Base-by-base conservation (phyloP, 2,797 vertebrate genomes). In the Novumbra hubbsi region DNA sequence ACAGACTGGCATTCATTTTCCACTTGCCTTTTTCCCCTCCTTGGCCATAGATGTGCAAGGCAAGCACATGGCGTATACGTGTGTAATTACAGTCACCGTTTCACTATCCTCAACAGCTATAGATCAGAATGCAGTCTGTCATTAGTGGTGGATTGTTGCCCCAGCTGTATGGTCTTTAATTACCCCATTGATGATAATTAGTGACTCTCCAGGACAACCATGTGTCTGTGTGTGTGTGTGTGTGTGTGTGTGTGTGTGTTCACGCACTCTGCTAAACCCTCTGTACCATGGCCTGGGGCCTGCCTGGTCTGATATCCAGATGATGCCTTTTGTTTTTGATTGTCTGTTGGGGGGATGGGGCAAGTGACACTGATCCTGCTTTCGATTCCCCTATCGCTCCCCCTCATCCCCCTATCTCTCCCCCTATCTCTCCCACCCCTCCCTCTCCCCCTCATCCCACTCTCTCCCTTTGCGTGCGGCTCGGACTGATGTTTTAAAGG, bases 401-500 rank as follows among this genome's bases (percentile, higher is more conserved):
- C 76, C 74, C 80, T 81, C 76, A 74, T 50, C 78, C 69, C 63
- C 76, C 50, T 55, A 19, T 55, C n/a, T 55, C 52, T 50, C 78
- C 69, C 63, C 76, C 50, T 55, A 19, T 55, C n/a, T 55, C 52
- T 55, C 52, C 1, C 52, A n/a, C 52, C 50, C n/a, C 52, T 52
- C 50, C 32, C 32, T 38, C 34, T 38, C 8, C 32, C 32, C 5
- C 32, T 34, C 32, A 34, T 5, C 32, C 32, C 32, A 2, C 32
- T 5, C 32, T 32, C 75, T 60, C 81, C 69, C 80, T 24, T 21
- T 71, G 34, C 77, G 77, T 86, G 77, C 85, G 86, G 84, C 86
- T 84, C 87, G 85, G 87, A 87, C 83, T 86, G 82, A 85, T 84
- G 84, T 82, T 86, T 70, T 79, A 81, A 81, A 74, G 64, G 85